A percentile compares a stretch with the other conserved stretches of the same genome.
phyloP scores from a whole-genome alignment of 2,888 invertebrate genomes.

The Globia sparganii region DNA sequence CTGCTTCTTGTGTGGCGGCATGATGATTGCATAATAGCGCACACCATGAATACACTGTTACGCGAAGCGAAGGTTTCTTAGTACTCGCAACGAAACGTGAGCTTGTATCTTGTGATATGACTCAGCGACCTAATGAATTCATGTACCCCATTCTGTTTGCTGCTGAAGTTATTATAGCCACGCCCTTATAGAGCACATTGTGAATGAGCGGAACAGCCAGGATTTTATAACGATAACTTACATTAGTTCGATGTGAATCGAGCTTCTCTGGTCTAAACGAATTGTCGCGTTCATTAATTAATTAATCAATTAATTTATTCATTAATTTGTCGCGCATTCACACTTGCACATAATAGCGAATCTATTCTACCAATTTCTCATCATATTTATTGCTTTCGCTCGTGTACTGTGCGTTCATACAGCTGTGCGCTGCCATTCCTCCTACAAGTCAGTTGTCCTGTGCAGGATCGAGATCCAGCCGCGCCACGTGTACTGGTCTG shows the following conservation, averaged over 20 bases:
- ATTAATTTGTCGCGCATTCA: no score
- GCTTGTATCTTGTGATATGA: not conserved
- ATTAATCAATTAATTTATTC: no score
- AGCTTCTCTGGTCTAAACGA: not conserved
- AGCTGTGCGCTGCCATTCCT: not conserved
- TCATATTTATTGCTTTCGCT: not conserved
- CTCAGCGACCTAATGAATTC: not conserved
- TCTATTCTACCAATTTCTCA: not conserved
- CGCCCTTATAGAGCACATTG: not conserved
- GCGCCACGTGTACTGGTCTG: constrained; percentile 98
- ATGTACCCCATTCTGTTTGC: not conserved
- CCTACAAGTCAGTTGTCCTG: constrained; percentile 19
- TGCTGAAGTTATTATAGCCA: not conserved
- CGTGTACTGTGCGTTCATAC: constrained; percentile 1
- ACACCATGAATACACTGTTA: constrained; percentile 8
- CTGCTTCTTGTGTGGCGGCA: no score
- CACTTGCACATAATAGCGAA: not conserved
- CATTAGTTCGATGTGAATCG: not conserved
- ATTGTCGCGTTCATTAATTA: no score
- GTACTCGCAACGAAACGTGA: not conserved
- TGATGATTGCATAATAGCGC: constrained; percentile 8
- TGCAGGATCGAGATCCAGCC: constrained; percentile 98
- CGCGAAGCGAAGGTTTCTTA: constrained; percentile 14
- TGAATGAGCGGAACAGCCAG: not conserved
- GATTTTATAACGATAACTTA: not conserved